A percentile compares a stretch with the other conserved stretches of the same genome.
Conservation (phyloP, 2,113 vertebrate genomes). For the Gracilinanus agilis region DNA sequence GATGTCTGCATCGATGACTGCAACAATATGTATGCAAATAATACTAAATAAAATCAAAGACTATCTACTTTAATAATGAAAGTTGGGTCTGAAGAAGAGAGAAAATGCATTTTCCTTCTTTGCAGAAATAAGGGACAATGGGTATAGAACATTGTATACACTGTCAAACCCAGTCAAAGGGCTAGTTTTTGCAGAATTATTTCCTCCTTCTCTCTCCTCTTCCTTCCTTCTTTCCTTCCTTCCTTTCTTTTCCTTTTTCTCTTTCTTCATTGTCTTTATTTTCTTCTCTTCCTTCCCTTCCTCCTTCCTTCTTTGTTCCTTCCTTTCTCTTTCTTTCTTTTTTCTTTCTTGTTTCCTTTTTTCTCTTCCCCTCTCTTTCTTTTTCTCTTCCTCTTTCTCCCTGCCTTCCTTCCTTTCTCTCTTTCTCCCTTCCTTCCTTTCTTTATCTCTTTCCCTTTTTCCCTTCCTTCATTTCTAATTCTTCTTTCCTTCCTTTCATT, state of each 20-base stretch:
- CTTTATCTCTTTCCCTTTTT: background rate
- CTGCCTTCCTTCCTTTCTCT: background rate
- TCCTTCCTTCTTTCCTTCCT: background rate
- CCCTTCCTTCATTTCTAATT: no score
- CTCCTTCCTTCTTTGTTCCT: conserved; percentile 21
- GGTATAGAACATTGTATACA: no score
- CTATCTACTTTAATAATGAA: no score
- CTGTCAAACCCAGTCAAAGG: no score
- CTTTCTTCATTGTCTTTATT: no score
- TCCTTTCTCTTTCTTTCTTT: background rate
- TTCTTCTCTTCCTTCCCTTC: no score
- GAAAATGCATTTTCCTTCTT: background rate
- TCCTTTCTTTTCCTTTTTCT: no score
- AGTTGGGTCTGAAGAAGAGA: background rate
- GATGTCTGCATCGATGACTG: background rate
- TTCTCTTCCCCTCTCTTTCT: background rate
- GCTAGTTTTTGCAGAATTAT: background rate
- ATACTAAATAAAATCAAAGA: background rate
- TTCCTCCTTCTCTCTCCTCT: background rate
- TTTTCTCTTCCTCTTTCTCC: background rate
- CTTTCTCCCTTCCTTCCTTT: background rate
- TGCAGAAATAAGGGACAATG: no score
- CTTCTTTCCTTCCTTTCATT: background rate
- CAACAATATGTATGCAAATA: background rate
- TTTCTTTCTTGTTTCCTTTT: conserved; percentile 8